phyloP scores from a whole-genome alignment of 2,888 invertebrate species.

The Cheilosia soror region DNA sequence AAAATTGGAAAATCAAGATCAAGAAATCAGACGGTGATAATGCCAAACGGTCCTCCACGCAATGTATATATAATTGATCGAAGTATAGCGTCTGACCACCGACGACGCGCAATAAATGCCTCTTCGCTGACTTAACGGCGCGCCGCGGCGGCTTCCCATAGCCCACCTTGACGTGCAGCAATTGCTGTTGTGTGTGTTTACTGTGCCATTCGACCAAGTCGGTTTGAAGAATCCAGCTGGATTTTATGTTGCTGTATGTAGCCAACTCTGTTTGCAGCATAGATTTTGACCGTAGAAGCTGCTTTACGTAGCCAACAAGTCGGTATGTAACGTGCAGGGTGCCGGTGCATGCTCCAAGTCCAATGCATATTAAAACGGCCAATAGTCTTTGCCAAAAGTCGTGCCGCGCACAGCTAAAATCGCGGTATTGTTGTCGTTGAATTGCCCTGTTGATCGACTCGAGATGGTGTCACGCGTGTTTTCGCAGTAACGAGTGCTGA shows the following conservation, averaged over 20 bases:
- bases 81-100: background rate
- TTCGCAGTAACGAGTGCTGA: conserved; percentile 33
- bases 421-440: conserved; percentile 18
- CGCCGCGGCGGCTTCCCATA: too few species aligned
- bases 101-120: background rate
- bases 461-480: conserved; percentile 21
- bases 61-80: too few species aligned
- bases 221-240: background rate
- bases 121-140: too few species aligned
- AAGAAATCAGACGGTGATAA: too few species aligned
- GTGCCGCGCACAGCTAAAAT: conserved; percentile 30
- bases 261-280: conserved; percentile 32
- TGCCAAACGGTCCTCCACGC: too few species aligned
- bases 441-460: conserved; percentile 14
- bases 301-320: conserved; percentile 32
- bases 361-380: conserved; percentile 9
- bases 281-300: conserved; percentile 21
- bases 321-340: conserved; percentile 17
- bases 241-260: conserved; percentile 19
- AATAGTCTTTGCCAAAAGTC: conserved; percentile 33
- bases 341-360: conserved; percentile 26
- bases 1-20: too few species aligned
- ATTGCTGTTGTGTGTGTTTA: conserved; percentile 31
- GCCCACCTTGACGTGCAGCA: background rate
- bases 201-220: conserved; percentile 16